Conservation (phyloP, 2,113 vertebrate species). For the Ariopsis seemanni region DNA sequence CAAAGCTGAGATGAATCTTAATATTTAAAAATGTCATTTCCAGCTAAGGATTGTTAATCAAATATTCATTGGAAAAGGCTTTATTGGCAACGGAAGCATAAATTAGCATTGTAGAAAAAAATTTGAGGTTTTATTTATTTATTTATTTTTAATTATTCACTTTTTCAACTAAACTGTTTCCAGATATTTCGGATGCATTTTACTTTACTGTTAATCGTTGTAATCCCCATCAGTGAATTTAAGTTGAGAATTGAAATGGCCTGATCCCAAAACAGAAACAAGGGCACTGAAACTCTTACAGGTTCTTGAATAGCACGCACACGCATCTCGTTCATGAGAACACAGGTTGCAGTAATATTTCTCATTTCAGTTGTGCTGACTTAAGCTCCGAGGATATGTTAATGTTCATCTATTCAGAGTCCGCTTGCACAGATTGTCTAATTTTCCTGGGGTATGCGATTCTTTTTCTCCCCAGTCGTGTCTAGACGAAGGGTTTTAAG, state of each 20-base stretch:
- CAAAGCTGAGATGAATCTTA: not conserved
- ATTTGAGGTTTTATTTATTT: too few relatives aligned
- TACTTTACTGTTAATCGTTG: not conserved
- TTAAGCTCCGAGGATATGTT: not conserved
- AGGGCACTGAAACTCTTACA: not conserved
- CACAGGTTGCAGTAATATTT: not conserved
- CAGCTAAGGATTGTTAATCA: not conserved
- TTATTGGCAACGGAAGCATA: too few relatives aligned
- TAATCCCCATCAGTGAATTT: not conserved
- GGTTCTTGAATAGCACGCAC: not conserved
- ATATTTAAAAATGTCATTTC: not conserved
- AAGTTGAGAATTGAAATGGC: not conserved
- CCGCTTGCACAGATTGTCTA: not conserved
- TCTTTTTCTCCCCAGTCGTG: not conserved
- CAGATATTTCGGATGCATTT: not conserved
- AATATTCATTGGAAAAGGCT: too few relatives aligned
- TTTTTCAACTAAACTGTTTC: too few relatives aligned
- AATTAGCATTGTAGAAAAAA: too few relatives aligned
- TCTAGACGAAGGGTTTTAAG: not conserved
- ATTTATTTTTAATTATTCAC: too few relatives aligned
- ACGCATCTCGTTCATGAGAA: not conserved
- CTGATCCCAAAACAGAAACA: not conserved
- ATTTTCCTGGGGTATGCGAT: not conserved
- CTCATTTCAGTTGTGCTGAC: not conserved
- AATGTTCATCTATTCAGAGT: not conserved